A percentile compares a stretch with the other conserved stretches of the same genome.
These are phyloP conservation scores for Acanthornis magna DNA, from an alignment of 2,797 vertebrate genomes.

Conservation along the genomic window DNA sequence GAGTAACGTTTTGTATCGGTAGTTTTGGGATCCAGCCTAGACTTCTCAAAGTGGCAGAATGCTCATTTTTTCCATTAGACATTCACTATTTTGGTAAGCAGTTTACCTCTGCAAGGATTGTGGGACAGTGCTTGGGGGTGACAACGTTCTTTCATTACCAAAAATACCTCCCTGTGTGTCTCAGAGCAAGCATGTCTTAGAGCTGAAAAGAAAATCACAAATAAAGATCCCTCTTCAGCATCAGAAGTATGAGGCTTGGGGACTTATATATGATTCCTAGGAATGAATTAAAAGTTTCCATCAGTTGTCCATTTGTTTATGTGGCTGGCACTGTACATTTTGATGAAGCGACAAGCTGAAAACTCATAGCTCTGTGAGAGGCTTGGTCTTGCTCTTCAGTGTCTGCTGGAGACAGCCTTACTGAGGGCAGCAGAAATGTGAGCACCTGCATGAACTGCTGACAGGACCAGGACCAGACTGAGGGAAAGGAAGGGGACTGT, in stretches of 20 bases:
- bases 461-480: neutral
- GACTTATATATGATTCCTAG: rapidly evolving
- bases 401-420: neutral
- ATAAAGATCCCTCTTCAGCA: neutral
- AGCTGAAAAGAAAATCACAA: neutral
- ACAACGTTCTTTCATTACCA: neutral
- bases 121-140: neutral
- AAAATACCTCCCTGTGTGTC: neutral
- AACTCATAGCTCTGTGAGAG: neutral
- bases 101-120: neutral
- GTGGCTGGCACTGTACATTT: neutral
- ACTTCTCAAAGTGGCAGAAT: neutral
- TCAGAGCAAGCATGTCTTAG: neutral
- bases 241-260: neutral
- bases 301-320: neutral
- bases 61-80: neutral
- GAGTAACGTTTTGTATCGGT: neutral
- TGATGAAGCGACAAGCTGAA: neutral
- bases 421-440: neutral
- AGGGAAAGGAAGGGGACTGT: neutral
- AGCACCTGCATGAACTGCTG: neutral
- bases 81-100: neutral
- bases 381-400: rapidly evolving
- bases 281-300: neutral
- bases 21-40: neutral